Evolutionary conservation across 1,140 invertebrate genomes (phyloP), one percentile per base, ranked within the genome.

Genomic region (Dreissena rostriformis): DNA sequence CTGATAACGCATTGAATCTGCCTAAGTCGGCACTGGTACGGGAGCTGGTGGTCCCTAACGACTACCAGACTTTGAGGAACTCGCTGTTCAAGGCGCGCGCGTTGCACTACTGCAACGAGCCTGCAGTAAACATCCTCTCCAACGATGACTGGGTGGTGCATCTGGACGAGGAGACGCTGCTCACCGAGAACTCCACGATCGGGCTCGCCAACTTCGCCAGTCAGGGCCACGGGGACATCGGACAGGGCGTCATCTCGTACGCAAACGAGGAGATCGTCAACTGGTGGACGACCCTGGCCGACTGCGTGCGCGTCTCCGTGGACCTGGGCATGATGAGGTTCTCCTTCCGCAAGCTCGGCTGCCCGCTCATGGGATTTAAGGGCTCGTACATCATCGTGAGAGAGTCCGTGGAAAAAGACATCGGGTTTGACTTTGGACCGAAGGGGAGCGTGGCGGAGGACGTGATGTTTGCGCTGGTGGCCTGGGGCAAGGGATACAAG

Each of bases 61-160:
- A 95, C 72, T 99, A 99, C 92, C 95, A 95, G 87, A 98, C 98
- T 29, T 97, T 96, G 92, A 96, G 96, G 81, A 98, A 98, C 53
- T 97, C 98, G 29, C 93, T 99, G 19, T 99, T 98, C 92, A 99
- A 99, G 93, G 97, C 98, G 0, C 95, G 98, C 86, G 98, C 98
- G 12, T 93, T 99, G 0, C 98, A 99, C 91, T 99, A 99, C 93
- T 98, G 98, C 91, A 94, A 99, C 19, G 98, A 99, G 94, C 96
- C 97, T 89, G 96, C 96, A 88, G 96, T 94, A 0, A 98, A 98
- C 93, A 95, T 97, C 85, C 92, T 98, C 19, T 95, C 95, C 26
- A 97, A 98, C 89, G 96, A 95, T 84, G 98, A 99, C 92, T 99
- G 98, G 98, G 97, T 99, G 89, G 98, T 99, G 6, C 98, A 99